These are phyloP conservation scores for Chascanopsetta lugubris DNA, from an alignment of 2,113 vertebrate species.

Conservation along the genomic window DNA sequence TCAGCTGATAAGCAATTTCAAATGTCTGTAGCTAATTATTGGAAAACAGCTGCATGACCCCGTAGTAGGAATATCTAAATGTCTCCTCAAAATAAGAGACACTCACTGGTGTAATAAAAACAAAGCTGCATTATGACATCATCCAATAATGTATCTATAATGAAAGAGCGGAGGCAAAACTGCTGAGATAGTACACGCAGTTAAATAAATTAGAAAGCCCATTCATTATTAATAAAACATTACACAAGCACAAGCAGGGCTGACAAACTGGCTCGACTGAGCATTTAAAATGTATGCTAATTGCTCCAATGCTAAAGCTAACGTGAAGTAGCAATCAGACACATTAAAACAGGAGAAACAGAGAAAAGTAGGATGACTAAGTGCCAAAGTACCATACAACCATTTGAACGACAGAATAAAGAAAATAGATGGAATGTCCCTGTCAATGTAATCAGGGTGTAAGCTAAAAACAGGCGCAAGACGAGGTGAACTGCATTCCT, in stretches of 20 bases:
- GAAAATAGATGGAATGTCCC: background rate
- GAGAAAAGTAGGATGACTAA: background rate
- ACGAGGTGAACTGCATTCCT: conserved; percentile 36
- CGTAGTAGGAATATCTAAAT: too few species aligned
- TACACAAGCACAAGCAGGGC: background rate
- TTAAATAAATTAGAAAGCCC: background rate
- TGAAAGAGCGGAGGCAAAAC: background rate
- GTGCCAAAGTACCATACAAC: background rate
- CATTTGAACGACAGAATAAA: background rate
- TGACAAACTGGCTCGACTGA: background rate
- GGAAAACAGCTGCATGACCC: background rate
- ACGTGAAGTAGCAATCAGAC: background rate
- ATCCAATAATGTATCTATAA: background rate
- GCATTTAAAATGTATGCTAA: background rate
- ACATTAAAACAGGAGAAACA: background rate
- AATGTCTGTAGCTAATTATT: too few species aligned
- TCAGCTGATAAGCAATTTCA: too few species aligned
- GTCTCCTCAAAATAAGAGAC: background rate
- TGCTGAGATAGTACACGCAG: background rate
- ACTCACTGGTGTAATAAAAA: background rate
- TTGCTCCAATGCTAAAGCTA: background rate
- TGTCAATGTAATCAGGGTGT: background rate
- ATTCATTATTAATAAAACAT: conserved; percentile 14
- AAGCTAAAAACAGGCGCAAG: conserved; percentile 4
- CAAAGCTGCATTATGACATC: background rate